Conservation (phyloP, 2,797 vertebrate species). For the Hippocampus kuda region DNA sequence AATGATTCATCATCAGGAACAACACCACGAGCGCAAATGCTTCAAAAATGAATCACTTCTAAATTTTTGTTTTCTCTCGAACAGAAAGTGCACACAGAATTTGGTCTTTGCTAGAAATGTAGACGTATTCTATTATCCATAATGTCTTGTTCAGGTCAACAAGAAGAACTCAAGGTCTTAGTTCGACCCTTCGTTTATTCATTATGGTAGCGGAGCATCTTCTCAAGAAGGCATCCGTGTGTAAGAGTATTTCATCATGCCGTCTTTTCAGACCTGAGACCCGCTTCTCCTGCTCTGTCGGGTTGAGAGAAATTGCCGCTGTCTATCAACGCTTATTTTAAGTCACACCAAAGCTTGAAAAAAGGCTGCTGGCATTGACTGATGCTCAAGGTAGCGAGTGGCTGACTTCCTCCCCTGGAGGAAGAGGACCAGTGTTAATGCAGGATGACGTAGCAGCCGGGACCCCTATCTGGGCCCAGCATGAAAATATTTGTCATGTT, state of each 20-base stretch:
- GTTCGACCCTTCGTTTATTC: not conserved
- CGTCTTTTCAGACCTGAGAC: not conserved
- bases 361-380: not conserved
- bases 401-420: not conserved
- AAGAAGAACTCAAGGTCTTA: not conserved
- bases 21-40: constrained; percentile 9
- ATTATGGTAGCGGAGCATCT: too few species aligned
- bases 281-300: not conserved
- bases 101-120: not conserved
- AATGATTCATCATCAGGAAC: constrained; percentile 30
- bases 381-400: not conserved
- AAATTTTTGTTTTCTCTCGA: constrained; percentile 16
- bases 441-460: constrained; percentile 26
- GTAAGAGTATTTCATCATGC: not conserved
- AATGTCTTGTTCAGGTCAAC: not conserved
- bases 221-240: too few species aligned
- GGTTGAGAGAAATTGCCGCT: not conserved
- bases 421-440: not conserved
- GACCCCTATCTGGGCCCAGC: constrained; percentile 33
- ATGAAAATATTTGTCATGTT: constrained; percentile 65
- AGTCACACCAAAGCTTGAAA: not conserved
- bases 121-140: not conserved
- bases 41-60: constrained; percentile 27
- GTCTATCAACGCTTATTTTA: not conserved
- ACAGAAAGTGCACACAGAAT: not conserved